Base-by-base conservation (phyloP, 2,888 invertebrate species). In the Ernsta delagoae region DNA sequence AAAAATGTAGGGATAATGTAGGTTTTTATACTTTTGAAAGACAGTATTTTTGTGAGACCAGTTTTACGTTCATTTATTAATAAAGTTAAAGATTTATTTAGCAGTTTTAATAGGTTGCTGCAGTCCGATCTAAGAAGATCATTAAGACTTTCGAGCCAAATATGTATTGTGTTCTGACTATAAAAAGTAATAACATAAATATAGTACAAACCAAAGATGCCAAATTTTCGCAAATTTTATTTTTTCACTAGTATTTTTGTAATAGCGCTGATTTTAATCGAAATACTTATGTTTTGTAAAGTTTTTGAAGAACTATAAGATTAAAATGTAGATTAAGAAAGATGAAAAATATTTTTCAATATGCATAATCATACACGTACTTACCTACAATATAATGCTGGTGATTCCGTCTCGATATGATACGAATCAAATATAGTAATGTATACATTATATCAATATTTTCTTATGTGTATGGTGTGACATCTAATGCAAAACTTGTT, bases 131-230 rank as follows among this genome's bases (percentile, higher is more conserved):
- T 36, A 39, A 39, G 56, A 56, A 56, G 56, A 12, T 8, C 24
- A 60, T n/a, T 45, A 5, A 60, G 31, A 34, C 41, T 8, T 50
- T 41, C 36, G 1, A 80, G 75, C 80, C 83, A 83, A 82, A 63
- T 65, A 0, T 76, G 24, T 1, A 24, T 80, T 80, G 81, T 83
- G 79, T 82, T 82, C 79, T 73, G 70, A 67, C 59, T 70, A 80
- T 77, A 72, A 72, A 79, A 78, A 86, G 85, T 6, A 12, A 41
- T 45, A 59, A 65, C n/a, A 41, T 36, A 36, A 36, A 36, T 16
- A 60, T 60, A 66, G 66, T 66, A 87, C 87, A 88, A 87, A 83
- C 79, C 74, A 56, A 72, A 67, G 79, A 79, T 85, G 88, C 88
- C 88, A 88, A 88, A 84, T 79, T 79, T 83, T 83, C 81, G 78